Percentiles rank a stretch among this genome's conserved stretches.
Evolutionary conservation across 2,113 vertebrate species (phyloP).

Genomic region (Danionella cerebrum): DNA sequence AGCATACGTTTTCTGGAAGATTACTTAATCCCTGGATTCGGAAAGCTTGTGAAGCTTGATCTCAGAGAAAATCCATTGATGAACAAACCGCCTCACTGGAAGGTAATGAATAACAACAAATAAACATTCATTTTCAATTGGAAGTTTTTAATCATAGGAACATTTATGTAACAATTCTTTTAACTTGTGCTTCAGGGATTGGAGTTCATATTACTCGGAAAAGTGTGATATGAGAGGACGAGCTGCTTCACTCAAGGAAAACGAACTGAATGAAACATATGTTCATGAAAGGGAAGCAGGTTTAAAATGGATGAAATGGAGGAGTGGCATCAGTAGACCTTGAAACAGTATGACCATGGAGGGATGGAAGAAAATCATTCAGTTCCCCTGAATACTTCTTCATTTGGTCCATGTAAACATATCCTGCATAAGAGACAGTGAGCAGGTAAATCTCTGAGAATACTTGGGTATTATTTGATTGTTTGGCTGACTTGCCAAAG

Average conservation of each 20-base stretch:
- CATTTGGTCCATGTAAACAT: constrained; percentile 48
- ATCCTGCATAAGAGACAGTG: constrained; percentile 38
- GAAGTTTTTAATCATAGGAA: not conserved
- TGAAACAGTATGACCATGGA: constrained; percentile 38
- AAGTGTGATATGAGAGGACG: not conserved
- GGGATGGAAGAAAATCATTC: constrained; percentile 41
- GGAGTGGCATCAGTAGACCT: constrained; percentile 20
- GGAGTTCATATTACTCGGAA: constrained; percentile 37
- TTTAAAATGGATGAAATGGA: not conserved
- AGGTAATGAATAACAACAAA: constrained; percentile 21
- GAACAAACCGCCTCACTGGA: constrained; percentile 31
- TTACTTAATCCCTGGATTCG: constrained; percentile 32
- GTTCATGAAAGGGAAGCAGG: too few relatives aligned
- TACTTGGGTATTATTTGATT: too few relatives aligned
- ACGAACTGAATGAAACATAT: too few relatives aligned
- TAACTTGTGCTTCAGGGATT: constrained; percentile 33
- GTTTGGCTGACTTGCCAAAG: too few relatives aligned
- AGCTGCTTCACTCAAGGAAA: not conserved
- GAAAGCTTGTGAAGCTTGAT: constrained; percentile 30
- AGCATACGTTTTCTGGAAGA: constrained; percentile 28
- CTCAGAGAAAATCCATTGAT: constrained; percentile 34
- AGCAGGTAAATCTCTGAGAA: not conserved
- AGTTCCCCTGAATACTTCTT: constrained; percentile 54
- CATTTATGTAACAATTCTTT: not conserved
- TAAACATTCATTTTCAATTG: not conserved